Percentiles rank a stretch among this genome's conserved stretches.
Evolutionary conservation across 2,113 vertebrate species (phyloP).

Genomic region (Pelmatolapia mariae): DNA sequence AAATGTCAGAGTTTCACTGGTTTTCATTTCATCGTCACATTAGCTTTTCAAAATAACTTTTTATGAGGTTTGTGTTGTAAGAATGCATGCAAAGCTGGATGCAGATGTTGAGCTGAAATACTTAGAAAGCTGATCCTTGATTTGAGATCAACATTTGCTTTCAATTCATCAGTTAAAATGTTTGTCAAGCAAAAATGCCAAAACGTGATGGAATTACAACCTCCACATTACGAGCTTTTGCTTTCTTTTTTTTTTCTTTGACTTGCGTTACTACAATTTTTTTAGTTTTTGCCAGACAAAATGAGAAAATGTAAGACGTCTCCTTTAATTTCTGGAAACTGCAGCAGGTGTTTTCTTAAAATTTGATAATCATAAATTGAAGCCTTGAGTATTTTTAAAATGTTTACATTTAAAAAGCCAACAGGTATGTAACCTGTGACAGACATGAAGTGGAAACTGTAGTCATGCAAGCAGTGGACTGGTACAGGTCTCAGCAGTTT

Average conservation of each 20-base stretch:
- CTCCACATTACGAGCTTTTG: not conserved
- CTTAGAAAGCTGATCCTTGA: not conserved
- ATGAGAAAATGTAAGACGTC: not conserved
- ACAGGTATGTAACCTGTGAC: not conserved
- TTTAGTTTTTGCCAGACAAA: not conserved
- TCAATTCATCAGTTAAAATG: not conserved
- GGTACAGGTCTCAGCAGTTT: not conserved
- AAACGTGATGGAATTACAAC: not conserved
- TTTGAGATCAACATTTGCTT: not conserved
- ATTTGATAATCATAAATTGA: not conserved
- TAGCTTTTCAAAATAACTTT: not conserved
- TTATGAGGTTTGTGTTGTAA: not conserved
- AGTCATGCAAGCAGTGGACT: not conserved
- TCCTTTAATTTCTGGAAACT: not conserved
- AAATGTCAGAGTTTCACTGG: not conserved
- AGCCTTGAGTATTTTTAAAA: not conserved
- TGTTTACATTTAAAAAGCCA: not conserved
- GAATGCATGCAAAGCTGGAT: not conserved
- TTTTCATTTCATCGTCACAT: not conserved
- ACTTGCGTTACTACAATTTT: not conserved
- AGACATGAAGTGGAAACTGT: not conserved
- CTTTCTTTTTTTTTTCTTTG: not conserved
- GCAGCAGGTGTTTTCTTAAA: not conserved
- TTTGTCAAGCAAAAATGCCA: not conserved
- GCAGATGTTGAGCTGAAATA: not conserved